Base-by-base conservation (phyloP, 2,888 invertebrate species). In the Meiosimyza decipiens region DNA sequence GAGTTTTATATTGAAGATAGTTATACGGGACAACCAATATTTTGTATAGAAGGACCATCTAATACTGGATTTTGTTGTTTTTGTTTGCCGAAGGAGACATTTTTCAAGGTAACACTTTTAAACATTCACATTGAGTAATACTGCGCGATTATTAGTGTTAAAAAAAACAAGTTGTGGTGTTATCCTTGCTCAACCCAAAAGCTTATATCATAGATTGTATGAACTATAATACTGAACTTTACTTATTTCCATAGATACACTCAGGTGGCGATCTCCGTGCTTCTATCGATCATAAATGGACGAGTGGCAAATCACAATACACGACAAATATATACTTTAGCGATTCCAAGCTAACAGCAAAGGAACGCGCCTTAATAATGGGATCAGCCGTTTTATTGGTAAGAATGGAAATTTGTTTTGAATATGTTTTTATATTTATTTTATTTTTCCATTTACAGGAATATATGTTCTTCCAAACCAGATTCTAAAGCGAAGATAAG, bases 351-450 rank as follows among this genome's bases (percentile, higher is more conserved):
- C 89, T 92, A 22, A 92, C 94, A 80, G 91, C 92, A 2, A 92
- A 91, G 79, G 90, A 93, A 71, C 96, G 96, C 83, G 94, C 95
- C 0, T 87, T 95, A 4, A 88, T 96, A 69, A 84, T 97, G 40
- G 96, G 93, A 6, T 92, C 95, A 63, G 91, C 93, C 0, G 96
- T 97, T 87, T 88, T 97, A 73, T 88, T 97, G 91, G 96, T 95
- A 89, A 88, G 87, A 83, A 1, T 57, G 18, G n/a, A 54, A 5
- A 4, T 22, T 6, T 13, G 2, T 15, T 64, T 3, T 22, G 4
- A 49, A 16, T 11, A 28, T 2, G 33, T 16, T 54, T 16, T 54
- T 33, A 49, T n/a, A n/a, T n/a, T 18, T 15, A 12, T n/a, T 64
- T 59, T 50, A 16, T 22, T 22, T 22, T 22, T 22, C 22, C 15